phyloP scores from a whole-genome alignment of 2,888 invertebrate genomes.

The Camponotus fellah region DNA sequence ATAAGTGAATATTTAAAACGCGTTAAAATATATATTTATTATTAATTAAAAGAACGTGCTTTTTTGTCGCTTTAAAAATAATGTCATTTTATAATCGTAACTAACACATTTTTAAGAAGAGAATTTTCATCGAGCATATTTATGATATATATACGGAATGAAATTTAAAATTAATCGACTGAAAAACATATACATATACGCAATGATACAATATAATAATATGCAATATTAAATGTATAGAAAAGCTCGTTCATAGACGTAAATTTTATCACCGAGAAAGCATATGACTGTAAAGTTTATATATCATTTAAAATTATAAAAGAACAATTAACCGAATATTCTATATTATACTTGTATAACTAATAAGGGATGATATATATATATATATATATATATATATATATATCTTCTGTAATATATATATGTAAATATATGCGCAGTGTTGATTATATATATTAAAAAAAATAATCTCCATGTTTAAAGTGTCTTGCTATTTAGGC shows the following conservation, averaged over 20 bases:
- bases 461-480: conserved; percentile 48
- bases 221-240: conserved; percentile 20
- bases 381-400: background rate
- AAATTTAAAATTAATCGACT: conserved; percentile 27
- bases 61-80: background rate
- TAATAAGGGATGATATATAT: conserved; percentile 39
- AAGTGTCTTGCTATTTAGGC: conserved; percentile 40
- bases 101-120: conserved; percentile 2
- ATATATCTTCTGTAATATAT: conserved; percentile 62
- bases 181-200: background rate
- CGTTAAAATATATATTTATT: background rate
- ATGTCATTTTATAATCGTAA: background rate
- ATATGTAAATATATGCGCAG: conserved; percentile 66
- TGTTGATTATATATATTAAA: conserved; percentile 58
- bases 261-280: conserved; percentile 10
- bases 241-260: conserved; percentile 5
- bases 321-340: conserved; percentile 18
- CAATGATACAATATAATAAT: conserved; percentile 2
- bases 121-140: background rate
- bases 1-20: conserved; percentile 4
- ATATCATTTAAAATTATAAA: conserved; percentile 19
- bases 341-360: conserved; percentile 47
- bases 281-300: conserved; percentile 31
- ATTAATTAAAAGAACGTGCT: background rate
- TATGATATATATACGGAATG: background rate